phyloP scores from a whole-genome alignment of 2,113 vertebrate species.

The Elaphurus davidianus region DNA sequence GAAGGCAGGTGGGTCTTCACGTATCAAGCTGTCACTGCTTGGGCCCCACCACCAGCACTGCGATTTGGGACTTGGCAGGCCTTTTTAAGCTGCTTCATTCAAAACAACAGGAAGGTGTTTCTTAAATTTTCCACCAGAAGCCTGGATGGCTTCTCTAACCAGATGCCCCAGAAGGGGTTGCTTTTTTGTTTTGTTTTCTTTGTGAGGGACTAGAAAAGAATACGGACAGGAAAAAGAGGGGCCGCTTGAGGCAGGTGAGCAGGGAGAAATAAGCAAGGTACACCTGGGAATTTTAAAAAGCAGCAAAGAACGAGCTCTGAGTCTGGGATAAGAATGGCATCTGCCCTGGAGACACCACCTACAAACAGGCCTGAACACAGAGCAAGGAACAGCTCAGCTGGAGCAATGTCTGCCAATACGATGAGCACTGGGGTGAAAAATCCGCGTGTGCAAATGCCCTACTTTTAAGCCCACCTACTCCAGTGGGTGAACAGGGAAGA shows the following conservation, averaged over 20 bases:
- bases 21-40: slow-evolving; percentile 35
- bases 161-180: neutral
- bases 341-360: slow-evolving; percentile 80
- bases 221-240: neutral
- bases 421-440: slow-evolving; percentile 75
- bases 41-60: neutral
- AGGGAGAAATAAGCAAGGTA: slow-evolving; percentile 24
- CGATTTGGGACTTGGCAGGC: neutral
- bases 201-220: neutral
- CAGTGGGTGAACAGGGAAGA: slow-evolving; percentile 45
- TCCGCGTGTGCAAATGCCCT: slow-evolving; percentile 72
- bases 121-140: neutral
- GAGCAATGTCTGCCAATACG: slow-evolving; percentile 80
- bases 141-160: neutral
- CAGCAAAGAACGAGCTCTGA: slow-evolving; percentile 60
- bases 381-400: slow-evolving; percentile 71
- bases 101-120: neutral
- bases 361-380: slow-evolving; percentile 75
- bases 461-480: slow-evolving; percentile 72
- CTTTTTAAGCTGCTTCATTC: slow-evolving; percentile 42
- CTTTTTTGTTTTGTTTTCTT: neutral
- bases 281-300: slow-evolving; percentile 76
- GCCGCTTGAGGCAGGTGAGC: neutral
- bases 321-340: slow-evolving; percentile 74
- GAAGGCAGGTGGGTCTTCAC: slow-evolving; percentile 42